Percentiles rank a stretch among this genome's conserved stretches.
Evolutionary conservation across 2,888 invertebrate species (phyloP).

Genomic region (Sarcophaga rosellei): DNA sequence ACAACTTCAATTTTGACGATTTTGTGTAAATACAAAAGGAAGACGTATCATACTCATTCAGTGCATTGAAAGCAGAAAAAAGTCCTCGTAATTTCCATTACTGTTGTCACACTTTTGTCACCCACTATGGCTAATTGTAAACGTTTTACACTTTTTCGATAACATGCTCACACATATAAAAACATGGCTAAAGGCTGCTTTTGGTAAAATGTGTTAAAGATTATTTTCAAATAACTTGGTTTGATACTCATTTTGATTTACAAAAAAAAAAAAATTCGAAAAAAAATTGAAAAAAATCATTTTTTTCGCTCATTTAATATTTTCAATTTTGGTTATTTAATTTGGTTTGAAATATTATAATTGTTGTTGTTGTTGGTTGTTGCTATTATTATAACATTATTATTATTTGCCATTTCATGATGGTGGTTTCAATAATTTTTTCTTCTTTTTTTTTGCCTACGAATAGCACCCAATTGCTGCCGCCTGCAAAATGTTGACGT

Average conservation of each 20-base stretch:
- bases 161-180: background rate
- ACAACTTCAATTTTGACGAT: too few relatives aligned
- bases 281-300: background rate
- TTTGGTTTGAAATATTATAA: slow-evolving; percentile 45
- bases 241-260: slow-evolving; percentile 50
- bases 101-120: background rate
- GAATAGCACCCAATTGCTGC: slow-evolving; percentile 53
- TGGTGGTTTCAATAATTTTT: slow-evolving; percentile 42
- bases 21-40: too few relatives aligned
- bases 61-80: too few relatives aligned
- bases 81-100: too few relatives aligned
- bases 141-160: too few relatives aligned
- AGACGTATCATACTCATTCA: too few relatives aligned
- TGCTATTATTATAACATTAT: slow-evolving; percentile 22
- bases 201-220: slow-evolving; percentile 60
- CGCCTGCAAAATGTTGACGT: slow-evolving; percentile 47
- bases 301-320: background rate
- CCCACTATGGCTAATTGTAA: background rate
- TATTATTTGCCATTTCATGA: slow-evolving; percentile 44
- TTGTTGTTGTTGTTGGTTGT: slow-evolving; percentile 25
- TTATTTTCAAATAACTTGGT: slow-evolving; percentile 50
- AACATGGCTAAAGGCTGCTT: slow-evolving; percentile 40
- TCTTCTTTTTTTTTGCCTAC: slow-evolving; percentile 10
- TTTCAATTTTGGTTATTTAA: slow-evolving; percentile 48
- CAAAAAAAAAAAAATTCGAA: background rate